Base-by-base conservation (phyloP, 2,113 vertebrate species). In the Xenopus laevis region DNA sequence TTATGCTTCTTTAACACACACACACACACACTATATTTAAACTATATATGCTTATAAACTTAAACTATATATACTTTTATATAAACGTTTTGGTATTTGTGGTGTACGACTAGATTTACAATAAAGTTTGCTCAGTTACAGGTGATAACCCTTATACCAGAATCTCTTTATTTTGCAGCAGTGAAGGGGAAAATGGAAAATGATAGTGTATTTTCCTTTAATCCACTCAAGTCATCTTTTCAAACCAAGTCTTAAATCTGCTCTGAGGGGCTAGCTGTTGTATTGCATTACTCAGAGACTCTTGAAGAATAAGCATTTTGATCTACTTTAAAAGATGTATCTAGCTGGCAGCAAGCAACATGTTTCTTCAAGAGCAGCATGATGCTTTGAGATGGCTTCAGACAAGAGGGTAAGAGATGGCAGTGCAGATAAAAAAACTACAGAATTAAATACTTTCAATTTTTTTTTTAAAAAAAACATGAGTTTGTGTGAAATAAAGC, bases 251-350 rank as follows among this genome's bases (percentile, higher is more conserved):
- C 45, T 44, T 75, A 68, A 69, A 75, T 60, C 65, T 68, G 45
- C 60, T 58, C 66, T 74, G 55, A 68, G 45, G 72, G 71, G 72
- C 57, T 33, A 61, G 63, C 64, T 53, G 21, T 33, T 68, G 65
- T n/a, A 68, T 61, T 68, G 65, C 33, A 62, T 68, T 75, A 68
- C 57, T 74, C 58, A 60, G 44, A 74, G 62, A 74, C 65, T 18
- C 40, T 67, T 45, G 23, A 20, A 74, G 73, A 23, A 63, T 44
- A 45, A 69, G 73, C 12, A 75, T 75, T 75, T 75, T 75, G 58
- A 68, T 75, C 65, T 62, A 23, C n/a, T 63, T 62, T 53, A 62
- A 69, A 75, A 75, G 21, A 68, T 61, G 23, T 75, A 53, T 75
- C 23, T 59, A 66, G 71, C 71, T 68, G 13, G 17, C 73, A 68